A percentile compares a stretch with the other conserved stretches of the same genome.
phyloP scores from a whole-genome alignment of 2,113 vertebrate genomes.

The Lynx canadensis region DNA sequence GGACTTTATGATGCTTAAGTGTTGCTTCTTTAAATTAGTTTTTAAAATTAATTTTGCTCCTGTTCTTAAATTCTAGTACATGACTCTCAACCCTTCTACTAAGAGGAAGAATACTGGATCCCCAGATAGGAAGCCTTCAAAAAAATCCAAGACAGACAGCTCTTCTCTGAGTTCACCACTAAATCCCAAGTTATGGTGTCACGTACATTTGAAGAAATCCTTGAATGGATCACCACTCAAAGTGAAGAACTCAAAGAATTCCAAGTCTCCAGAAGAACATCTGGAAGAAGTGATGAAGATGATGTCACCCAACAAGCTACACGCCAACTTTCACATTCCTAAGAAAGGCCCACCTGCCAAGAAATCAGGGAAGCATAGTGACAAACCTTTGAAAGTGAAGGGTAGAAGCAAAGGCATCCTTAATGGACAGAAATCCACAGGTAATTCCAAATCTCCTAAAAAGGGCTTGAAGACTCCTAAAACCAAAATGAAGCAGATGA shows the following conservation, averaged over 20 bases:
- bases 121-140: slow-evolving; percentile 91
- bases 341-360: slow-evolving; percentile 82
- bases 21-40: slow-evolving; percentile 43
- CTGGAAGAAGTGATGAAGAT: slow-evolving; percentile 88
- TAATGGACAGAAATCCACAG: slow-evolving; percentile 90
- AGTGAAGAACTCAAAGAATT: slow-evolving; percentile 92
- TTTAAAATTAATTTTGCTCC: slow-evolving; percentile 64
- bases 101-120: slow-evolving; percentile 93
- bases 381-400: slow-evolving; percentile 86
- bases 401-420: slow-evolving; percentile 88
- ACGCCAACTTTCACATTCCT: slow-evolving; percentile 84
- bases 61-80: slow-evolving; percentile 89
- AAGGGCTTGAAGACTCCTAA: slow-evolving; percentile 92
- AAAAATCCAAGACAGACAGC: slow-evolving; percentile 90
- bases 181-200: slow-evolving; percentile 94
- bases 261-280: slow-evolving; percentile 90
- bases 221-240: slow-evolving; percentile 93
- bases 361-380: slow-evolving; percentile 79
- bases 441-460: slow-evolving; percentile 88
- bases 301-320: slow-evolving; percentile 84
- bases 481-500: slow-evolving; percentile 98
- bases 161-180: slow-evolving; percentile 88
- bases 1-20: background rate
- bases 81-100: slow-evolving; percentile 94
- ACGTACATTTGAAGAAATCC: slow-evolving; percentile 93